Conservation (phyloP, 1,140 invertebrate genomes). For the Contarinia nasturtii region DNA sequence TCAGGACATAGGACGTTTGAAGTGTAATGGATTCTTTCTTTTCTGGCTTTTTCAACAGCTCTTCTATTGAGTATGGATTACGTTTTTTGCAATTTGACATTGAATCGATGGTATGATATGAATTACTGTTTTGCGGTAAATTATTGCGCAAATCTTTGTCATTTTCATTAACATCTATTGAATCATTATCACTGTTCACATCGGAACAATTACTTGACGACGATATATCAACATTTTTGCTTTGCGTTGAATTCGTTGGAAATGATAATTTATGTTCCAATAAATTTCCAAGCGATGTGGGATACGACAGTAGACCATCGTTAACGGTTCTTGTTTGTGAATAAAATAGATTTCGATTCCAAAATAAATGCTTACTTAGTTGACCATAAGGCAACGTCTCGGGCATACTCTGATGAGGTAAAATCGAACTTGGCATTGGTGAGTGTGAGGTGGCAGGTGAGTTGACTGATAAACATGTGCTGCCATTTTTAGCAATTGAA, state of each 20-base stretch:
- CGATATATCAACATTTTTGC: neutral
- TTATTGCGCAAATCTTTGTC: neutral
- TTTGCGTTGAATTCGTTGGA: neutral
- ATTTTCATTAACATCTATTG: constrained; percentile 1
- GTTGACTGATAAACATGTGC: neutral
- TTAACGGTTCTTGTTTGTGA: neutral
- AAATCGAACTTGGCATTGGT: neutral
- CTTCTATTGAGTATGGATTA: constrained; percentile 73
- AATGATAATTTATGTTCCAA: neutral
- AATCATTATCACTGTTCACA: constrained; percentile 4
- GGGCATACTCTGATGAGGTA: neutral
- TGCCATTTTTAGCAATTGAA: neutral
- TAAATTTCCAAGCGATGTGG: neutral
- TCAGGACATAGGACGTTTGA: constrained; percentile 8
- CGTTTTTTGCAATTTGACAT: constrained; percentile 36
- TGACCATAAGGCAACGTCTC: too few relatives aligned
- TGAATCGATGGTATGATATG: too few relatives aligned
- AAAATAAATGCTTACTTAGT: constrained; percentile 19
- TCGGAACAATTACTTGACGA: neutral
- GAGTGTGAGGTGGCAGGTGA: neutral
- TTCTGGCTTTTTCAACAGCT: constrained; percentile 59
- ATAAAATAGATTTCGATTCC: constrained; percentile 12
- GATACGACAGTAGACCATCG: neutral
- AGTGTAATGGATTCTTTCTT: constrained; percentile 20
- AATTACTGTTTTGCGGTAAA: neutral